These are phyloP conservation scores for Montifringilla adamsi DNA, from an alignment of 2,113 vertebrate genomes.

Conservation along the genomic window DNA sequence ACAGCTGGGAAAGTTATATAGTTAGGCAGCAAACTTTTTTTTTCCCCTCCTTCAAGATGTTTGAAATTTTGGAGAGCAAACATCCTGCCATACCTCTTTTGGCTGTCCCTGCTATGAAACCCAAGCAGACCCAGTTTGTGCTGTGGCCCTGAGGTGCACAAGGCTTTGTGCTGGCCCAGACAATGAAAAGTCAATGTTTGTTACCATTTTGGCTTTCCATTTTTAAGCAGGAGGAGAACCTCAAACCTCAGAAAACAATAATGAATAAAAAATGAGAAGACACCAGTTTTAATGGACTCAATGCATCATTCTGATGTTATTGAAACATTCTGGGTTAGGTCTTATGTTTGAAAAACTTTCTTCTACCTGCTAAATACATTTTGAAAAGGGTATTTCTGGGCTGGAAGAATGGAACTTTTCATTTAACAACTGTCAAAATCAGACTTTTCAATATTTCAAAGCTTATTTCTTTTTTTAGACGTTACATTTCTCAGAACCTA, in stretches of 20 bases:
- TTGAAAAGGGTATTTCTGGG: background rate
- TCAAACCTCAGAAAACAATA: background rate
- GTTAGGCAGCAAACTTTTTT: background rate
- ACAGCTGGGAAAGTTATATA: background rate
- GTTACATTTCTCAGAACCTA: background rate
- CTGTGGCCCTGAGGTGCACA: background rate
- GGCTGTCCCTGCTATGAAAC: background rate
- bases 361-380: background rate
- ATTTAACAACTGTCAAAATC: slow-evolving; percentile 40
- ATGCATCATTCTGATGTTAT: background rate
- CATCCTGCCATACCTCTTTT: background rate
- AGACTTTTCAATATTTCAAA: slow-evolving; percentile 30
- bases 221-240: background rate
- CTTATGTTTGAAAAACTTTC: background rate
- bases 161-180: background rate
- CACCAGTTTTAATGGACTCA: background rate
- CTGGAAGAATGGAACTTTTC: background rate
- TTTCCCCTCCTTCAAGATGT: background rate
- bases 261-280: background rate
- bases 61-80: background rate
- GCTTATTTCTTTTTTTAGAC: background rate
- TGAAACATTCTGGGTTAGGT: background rate
- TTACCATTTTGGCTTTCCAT: background rate
- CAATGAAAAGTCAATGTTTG: background rate
- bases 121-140: background rate